Base-by-base conservation (phyloP, 2,888 invertebrate genomes). In the Leucophenga montana region DNA sequence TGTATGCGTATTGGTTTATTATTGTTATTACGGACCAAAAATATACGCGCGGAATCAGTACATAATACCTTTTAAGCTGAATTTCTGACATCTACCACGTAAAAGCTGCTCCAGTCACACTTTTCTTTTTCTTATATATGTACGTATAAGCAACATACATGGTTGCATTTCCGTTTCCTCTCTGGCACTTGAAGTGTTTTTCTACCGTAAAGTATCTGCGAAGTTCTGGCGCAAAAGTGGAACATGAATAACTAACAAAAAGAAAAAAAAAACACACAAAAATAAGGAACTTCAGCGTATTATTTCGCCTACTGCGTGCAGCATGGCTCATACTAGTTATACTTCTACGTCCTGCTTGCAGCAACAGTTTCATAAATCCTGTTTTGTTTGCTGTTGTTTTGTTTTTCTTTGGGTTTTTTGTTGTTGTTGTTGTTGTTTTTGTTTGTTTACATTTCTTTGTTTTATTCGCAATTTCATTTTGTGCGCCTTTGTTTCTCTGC, bases 301-400 rank as follows among this genome's bases (percentile, higher is more conserved):
- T 27, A 5, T 11, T 46, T 33, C 53, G 27, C 50, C 20, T 46
- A 22, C 50, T 64, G 22, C 27, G 66, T 68, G 71, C 39, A 39
- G 33, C 33, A 33, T 33, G 33, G 3, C 8, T 33, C 33, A 33
- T 8, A 33, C 4, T 33, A 8, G 3, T 33, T 33, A 8, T n/a
- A n/a, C n/a, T 39, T 8, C 39, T 39, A 1, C 39, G 39, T 39
- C 39, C 39, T 39, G 39, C 8, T 64, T 64, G 44, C 46, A 64
- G 62, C 62, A 64, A 64, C 62, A 64, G 62, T 70, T 70, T 68
- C 70, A 72, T 72, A 70, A 70, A 68, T 72, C 64, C 70, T 68
- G 59, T 68, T 66, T 22, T 3, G 39, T 39, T 61, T 68, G 62
- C 62, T 50, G 33, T 62, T 65, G 5, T 48, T 31, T 16, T 62